These are phyloP conservation scores for Aphaenogaster ashmeadi DNA, from an alignment of 1,140 invertebrate genomes.

Conservation along the genomic window DNA sequence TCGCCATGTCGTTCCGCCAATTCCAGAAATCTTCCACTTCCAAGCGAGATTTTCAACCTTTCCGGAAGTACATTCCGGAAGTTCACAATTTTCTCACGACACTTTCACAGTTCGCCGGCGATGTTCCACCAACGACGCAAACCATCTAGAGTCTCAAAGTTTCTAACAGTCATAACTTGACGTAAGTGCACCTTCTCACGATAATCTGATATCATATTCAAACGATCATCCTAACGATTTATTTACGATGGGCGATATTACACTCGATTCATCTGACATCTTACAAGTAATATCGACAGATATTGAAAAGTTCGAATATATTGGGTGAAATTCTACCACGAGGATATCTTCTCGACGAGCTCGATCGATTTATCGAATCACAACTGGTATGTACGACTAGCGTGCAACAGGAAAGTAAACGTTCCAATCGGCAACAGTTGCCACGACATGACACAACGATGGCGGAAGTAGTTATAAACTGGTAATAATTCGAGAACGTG, in stretches of 20 bases:
- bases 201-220: neutral
- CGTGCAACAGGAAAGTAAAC: neutral
- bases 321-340: neutral
- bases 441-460: neutral
- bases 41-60: neutral
- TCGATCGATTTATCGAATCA: neutral
- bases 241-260: neutral
- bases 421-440: neutral
- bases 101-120: conserved; percentile 57
- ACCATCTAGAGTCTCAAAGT: conserved; percentile 3
- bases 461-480: conserved; percentile 30
- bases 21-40: conserved; percentile 46
- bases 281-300: neutral
- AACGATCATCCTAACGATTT: conserved; percentile 2
- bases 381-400: neutral
- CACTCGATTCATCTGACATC: neutral
- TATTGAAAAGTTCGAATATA: neutral
- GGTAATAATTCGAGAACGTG: conserved; percentile 33
- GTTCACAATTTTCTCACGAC: conserved; percentile 69
- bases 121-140: conserved; percentile 7
- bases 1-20: conserved; percentile 79
- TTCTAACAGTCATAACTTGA: conserved; percentile 24
- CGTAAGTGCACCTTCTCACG: neutral
- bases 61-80: conserved; percentile 18
- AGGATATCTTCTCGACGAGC: neutral